These are phyloP conservation scores for Istiophorus platypterus DNA, from an alignment of 2,113 vertebrate species.

Conservation along the genomic window DNA sequence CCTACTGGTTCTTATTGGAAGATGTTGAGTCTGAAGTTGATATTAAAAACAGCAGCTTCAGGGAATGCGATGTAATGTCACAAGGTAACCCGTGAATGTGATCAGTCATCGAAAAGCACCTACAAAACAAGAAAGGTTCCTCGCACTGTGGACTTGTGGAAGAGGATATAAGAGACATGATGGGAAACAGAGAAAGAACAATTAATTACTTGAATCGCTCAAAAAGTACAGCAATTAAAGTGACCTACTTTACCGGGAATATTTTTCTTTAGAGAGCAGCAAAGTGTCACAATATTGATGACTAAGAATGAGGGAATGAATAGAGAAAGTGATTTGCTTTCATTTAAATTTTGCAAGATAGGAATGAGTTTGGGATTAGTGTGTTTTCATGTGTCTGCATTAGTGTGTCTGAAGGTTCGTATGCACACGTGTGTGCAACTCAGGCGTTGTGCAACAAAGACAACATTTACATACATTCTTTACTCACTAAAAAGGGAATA, in stretches of 20 bases:
- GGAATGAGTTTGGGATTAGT: constrained; percentile 18
- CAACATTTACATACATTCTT: constrained; percentile 36
- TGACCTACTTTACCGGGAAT: background rate
- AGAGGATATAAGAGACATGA: background rate
- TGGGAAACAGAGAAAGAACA: background rate
- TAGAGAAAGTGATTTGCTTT: constrained; percentile 12
- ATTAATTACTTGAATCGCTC: background rate
- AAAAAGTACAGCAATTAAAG: background rate
- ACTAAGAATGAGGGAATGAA: background rate
- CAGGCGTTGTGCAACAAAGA: constrained; percentile 3
- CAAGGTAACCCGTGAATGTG: background rate
- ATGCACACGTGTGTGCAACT: background rate
- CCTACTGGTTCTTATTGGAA: no score
- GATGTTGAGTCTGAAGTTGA: no score
- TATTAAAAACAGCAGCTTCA: no score
- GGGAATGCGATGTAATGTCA: no score
- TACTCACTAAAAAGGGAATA: background rate
- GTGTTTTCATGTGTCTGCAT: background rate
- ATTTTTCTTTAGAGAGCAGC: background rate
- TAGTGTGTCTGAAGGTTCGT: background rate
- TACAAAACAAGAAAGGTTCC: background rate
- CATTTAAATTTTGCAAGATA: constrained; percentile 11
- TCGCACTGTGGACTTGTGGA: background rate
- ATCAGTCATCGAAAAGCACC: background rate
- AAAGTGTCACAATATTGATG: background rate